These are phyloP conservation scores for Hoplostethus atlanticus DNA, from an alignment of 2,797 vertebrate genomes.

Conservation along the genomic window DNA sequence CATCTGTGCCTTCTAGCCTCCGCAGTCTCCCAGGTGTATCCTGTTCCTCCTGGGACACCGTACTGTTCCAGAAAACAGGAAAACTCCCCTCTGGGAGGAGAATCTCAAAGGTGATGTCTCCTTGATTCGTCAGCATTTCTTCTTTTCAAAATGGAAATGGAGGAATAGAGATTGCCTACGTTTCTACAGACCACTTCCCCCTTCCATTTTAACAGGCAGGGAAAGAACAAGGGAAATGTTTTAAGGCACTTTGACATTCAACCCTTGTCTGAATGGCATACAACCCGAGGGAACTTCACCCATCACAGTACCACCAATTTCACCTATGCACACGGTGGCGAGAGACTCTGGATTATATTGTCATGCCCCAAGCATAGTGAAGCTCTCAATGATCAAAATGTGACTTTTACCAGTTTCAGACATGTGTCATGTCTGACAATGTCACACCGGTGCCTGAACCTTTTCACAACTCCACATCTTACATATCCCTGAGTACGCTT, in stretches of 20 bases:
- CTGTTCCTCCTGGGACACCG: slow-evolving; percentile 14
- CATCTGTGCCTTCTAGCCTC: slow-evolving; percentile 22
- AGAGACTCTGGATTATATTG: not conserved
- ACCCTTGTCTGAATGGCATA: not conserved
- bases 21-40: slow-evolving; percentile 29
- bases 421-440: not conserved
- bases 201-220: slow-evolving; percentile 15
- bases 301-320: not conserved
- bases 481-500: not conserved
- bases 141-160: slow-evolving; percentile 7
- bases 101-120: slow-evolving; percentile 14
- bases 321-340: not conserved
- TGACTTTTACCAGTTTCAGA: not conserved
- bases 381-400: not conserved
- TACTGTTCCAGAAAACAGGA: slow-evolving; percentile 36
- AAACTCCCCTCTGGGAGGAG: slow-evolving; percentile 9
- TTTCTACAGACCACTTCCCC: not conserved
- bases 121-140: slow-evolving; percentile 1
- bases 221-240: not conserved
- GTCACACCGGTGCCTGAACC: not conserved
- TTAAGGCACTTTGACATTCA: slow-evolving; percentile 12
- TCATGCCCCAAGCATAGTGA: not conserved
- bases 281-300: not conserved
- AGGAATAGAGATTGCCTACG: not conserved
- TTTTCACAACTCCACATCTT: not conserved